Evolutionary conservation across 2,113 vertebrate genomes (phyloP), one percentile per base, ranked within the genome.

Genomic region (Xenopus borealis): DNA sequence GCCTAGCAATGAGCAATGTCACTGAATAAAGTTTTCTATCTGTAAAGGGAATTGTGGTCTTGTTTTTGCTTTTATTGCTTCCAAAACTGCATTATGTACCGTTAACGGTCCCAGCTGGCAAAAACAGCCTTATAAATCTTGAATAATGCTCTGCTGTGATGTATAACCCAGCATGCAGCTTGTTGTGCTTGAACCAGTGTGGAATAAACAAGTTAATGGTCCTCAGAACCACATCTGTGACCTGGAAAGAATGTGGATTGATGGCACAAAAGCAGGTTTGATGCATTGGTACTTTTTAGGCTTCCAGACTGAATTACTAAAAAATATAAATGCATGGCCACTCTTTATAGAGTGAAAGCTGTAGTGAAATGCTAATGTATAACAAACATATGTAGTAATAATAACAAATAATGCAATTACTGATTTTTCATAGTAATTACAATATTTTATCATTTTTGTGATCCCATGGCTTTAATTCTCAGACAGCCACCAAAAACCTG

Each of bases 61-160:
- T 78, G 45, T 85, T 89, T 90, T 85, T 76, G 87, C 79, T 85
- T 90, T 91, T 90, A 89, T 83, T 86, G 83, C 86, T 83, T 81
- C 79, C 78, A 83, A 90, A 89, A 82, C 81, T 85, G 85, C 85
- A 88, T 88, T 88, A 89, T 89, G 90, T 90, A 84, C 81, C 81
- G 89, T 79, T 81, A 79, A 72, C 74, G 66, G 79, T 74, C 83
- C 71, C 78, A 81, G 82, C 80, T 79, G 71, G 78, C 83, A 86
- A 81, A 81, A 89, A 83, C 77, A 78, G 78, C 72, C 73, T 44
- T 2, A 84, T 89, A 90, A 90, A 91, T 89, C 85, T 80, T 81
- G 75, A 79, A 75, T 81, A 83, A 86, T 80, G 82, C 33, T 85
- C 83, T 78, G 46, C 75, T 17, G 78, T 86, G 85, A 88, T 85